phyloP scores from a whole-genome alignment of 2,797 vertebrate genomes.

The Danio aesculapii region DNA sequence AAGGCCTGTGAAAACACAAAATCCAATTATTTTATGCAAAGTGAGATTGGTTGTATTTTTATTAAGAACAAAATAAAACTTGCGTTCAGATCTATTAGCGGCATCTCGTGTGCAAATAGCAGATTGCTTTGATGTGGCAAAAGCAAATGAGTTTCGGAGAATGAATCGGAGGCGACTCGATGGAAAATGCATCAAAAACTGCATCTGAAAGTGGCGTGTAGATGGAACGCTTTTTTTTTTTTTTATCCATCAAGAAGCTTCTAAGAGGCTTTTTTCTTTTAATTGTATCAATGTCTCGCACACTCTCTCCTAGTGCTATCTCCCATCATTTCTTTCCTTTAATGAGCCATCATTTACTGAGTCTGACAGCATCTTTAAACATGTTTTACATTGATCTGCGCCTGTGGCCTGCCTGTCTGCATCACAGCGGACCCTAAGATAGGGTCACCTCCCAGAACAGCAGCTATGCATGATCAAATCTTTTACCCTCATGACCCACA shows the following conservation, averaged over 20 bases:
- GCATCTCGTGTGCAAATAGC: conserved; percentile 66
- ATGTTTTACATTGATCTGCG: conserved; percentile 52
- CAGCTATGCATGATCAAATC: conserved; percentile 41
- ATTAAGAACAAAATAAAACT: conserved; percentile 69
- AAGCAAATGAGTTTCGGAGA: conserved; percentile 38
- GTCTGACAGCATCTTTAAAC: conserved; percentile 49
- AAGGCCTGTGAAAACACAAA: conserved; percentile 70
- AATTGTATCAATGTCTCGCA: conserved; percentile 24
- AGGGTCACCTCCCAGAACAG: conserved; percentile 34
- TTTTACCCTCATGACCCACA: background rate
- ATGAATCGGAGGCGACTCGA: background rate
- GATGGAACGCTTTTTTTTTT: conserved; percentile 1
- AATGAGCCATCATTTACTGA: conserved; percentile 56
- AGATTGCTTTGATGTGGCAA: conserved; percentile 67
- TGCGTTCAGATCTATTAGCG: conserved; percentile 63
- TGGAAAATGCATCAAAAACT: conserved; percentile 23
- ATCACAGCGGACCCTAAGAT: background rate
- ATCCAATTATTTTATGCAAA: conserved; percentile 77
- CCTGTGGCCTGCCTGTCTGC: background rate
- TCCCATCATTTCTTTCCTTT: conserved; percentile 48
- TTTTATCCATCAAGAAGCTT: conserved; percentile 38
- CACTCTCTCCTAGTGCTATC: conserved; percentile 37
- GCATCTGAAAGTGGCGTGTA: conserved; percentile 15
- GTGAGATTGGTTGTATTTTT: conserved; percentile 68
- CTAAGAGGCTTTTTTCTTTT: conserved; percentile 19